Base-by-base conservation (phyloP, 2,797 vertebrate genomes). In the Premnoplex brunnescens region DNA sequence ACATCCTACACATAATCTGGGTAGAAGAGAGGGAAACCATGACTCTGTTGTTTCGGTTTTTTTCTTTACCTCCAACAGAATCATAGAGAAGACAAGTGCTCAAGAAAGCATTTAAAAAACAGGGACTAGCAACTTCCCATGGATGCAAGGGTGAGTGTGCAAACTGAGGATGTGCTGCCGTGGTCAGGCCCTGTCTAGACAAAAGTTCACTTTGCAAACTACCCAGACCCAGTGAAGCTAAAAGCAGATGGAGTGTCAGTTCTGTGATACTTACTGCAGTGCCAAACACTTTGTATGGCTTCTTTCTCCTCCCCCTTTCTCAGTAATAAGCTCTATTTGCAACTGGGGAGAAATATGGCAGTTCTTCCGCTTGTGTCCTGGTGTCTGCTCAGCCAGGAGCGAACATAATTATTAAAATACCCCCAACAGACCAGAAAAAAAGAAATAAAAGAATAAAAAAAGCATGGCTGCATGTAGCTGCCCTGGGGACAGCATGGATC, bases 271-370 rank as follows among this genome's bases (percentile, higher is more conserved):
- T 71, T 67, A 27, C 21, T 74, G n/a, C 68, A 58, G 49, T 41
- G 85, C 55, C 55, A 41, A 72, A 81, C 59, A 46, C 22, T 56
- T 73, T 39, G 27, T 68, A 93, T 88, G 93, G 94, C 89, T 96
- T 91, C 60, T 91, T 81, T 55, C 44, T 84, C 67, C 36, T 76
- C 44, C 37, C 27, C 28, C 52, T 22, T 91, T 60, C 73, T 36
- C 20, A n/a, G 48, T 41, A 81, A n/a, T 21, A 58, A 83, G 21
- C 20, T 72, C 23, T 63, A 4, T 49, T 73, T 80, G 49, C 10
- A 39, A 1, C 11, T 12, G 3, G 10, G 37, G 55, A 73, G 76
- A 67, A 87, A 71, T 60, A 88, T 3, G 39, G 88, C 63, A 81
- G 32, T 81, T 95, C 79, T 88, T 92, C 60, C 26, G 7, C n/a